Conservation (phyloP, 2,113 vertebrate species). For the Jaculus jaculus region DNA sequence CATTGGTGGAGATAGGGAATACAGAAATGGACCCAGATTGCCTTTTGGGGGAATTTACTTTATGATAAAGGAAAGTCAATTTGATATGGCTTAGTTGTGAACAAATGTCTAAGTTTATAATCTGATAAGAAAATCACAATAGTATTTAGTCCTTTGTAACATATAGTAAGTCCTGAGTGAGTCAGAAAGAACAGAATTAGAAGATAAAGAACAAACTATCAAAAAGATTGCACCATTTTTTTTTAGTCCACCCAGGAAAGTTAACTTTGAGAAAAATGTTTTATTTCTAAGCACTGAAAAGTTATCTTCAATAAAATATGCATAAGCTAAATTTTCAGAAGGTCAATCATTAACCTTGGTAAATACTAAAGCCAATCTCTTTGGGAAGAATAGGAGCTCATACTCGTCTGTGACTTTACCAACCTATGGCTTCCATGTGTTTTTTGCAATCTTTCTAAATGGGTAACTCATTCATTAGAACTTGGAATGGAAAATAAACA, state of each 20-base stretch:
- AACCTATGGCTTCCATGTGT: background rate
- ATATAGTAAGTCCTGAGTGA: conserved; percentile 17
- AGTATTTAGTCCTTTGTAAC: background rate
- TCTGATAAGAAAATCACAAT: background rate
- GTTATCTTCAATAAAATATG: background rate
- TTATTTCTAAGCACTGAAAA: background rate
- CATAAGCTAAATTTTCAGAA: conserved; percentile 12
- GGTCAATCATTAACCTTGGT: background rate
- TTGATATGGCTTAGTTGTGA: background rate
- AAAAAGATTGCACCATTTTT: conserved; percentile 10
- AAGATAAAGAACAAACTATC: conserved; percentile 20
- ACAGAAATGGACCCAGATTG: background rate
- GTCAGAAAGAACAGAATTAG: background rate
- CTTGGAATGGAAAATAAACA: conserved; percentile 36
- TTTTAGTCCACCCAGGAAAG: conserved; percentile 5
- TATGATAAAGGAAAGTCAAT: background rate
- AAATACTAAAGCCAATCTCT: background rate
- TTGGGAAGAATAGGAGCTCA: background rate
- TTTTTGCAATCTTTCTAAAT: background rate
- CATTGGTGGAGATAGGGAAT: background rate
- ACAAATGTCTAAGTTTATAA: background rate
- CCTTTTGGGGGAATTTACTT: background rate
- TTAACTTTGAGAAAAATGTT: background rate
- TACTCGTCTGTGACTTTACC: background rate
- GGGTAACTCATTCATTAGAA: background rate